These are phyloP conservation scores for Hestina assimilis DNA, from an alignment of 1,140 invertebrate species.

Conservation along the genomic window DNA sequence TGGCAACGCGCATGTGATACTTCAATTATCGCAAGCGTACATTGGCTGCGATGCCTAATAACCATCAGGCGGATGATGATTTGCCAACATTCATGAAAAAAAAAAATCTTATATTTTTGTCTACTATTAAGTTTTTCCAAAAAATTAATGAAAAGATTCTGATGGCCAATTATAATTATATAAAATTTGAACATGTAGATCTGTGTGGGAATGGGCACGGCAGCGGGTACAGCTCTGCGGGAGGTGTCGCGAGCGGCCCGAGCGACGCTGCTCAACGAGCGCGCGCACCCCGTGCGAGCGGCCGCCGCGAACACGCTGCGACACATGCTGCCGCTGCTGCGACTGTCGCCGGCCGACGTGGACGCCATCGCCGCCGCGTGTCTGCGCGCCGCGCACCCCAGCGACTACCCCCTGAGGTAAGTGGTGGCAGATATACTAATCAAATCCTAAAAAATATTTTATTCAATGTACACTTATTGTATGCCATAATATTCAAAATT, in stretches of 20 bases:
- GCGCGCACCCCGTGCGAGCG: conserved; percentile 49
- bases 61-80: no score
- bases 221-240: conserved; percentile 52
- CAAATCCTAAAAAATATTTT: no score
- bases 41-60: no score
- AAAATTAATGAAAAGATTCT: no score
- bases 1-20: no score
- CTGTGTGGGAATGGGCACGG: conserved; percentile 69
- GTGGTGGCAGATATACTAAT: no score
- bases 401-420: conserved; percentile 58
- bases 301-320: conserved; percentile 51
- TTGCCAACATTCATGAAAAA: no score
- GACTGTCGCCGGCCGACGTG: conserved; percentile 52
- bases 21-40: no score
- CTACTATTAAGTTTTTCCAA: no score
- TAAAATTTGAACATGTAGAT: conserved; percentile 38
- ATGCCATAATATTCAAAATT: no score
- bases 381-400: conserved; percentile 55
- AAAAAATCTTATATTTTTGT: no score
- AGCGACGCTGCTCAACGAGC: conserved; percentile 46
- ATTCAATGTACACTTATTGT: no score
- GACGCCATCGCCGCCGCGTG: conserved; percentile 64
- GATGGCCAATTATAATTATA: background rate
- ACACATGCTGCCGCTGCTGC: conserved; percentile 53
- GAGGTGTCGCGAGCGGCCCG: conserved; percentile 62